Conservation (phyloP, 2,888 invertebrate genomes). For the Cerceris ruficornis region DNA sequence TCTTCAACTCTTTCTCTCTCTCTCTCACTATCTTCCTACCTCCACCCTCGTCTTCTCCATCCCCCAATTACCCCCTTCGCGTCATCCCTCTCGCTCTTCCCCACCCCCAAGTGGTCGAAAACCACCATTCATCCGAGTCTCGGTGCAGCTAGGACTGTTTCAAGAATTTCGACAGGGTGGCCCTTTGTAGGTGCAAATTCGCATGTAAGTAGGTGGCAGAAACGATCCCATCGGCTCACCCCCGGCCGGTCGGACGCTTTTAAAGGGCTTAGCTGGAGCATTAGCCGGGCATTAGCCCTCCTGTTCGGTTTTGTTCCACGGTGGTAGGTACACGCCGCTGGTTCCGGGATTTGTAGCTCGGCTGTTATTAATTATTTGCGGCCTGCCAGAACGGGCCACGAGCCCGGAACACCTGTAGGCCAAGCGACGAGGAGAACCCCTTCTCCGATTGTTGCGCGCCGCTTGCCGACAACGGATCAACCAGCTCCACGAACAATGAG, state of each 20-base stretch:
- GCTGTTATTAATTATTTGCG: constrained; percentile 68
- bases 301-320: constrained; percentile 55
- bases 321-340: constrained; percentile 40
- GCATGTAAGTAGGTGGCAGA: constrained; percentile 68
- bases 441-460: constrained; percentile 28
- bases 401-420: constrained; percentile 57
- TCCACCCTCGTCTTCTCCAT: too few relatives aligned
- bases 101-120: constrained; percentile 8
- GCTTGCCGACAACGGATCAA: constrained; percentile 23
- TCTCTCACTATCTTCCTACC: too few relatives aligned
- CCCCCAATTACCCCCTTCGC: too few relatives aligned
- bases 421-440: constrained; percentile 19
- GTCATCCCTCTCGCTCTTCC: too few relatives aligned
- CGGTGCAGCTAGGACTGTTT: neutral
- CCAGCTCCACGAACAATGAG: constrained; percentile 26
- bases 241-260: constrained; percentile 56
- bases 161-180: neutral
- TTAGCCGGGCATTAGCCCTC: constrained; percentile 63
- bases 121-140: neutral
- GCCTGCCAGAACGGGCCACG: constrained; percentile 29
- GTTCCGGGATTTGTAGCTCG: constrained; percentile 60
- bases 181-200: constrained; percentile 70
- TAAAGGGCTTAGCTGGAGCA: constrained; percentile 67
- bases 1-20: too few relatives aligned
- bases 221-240: constrained; percentile 19